phyloP scores from a whole-genome alignment of 2,888 invertebrate genomes.

The Drosophila putrida region DNA sequence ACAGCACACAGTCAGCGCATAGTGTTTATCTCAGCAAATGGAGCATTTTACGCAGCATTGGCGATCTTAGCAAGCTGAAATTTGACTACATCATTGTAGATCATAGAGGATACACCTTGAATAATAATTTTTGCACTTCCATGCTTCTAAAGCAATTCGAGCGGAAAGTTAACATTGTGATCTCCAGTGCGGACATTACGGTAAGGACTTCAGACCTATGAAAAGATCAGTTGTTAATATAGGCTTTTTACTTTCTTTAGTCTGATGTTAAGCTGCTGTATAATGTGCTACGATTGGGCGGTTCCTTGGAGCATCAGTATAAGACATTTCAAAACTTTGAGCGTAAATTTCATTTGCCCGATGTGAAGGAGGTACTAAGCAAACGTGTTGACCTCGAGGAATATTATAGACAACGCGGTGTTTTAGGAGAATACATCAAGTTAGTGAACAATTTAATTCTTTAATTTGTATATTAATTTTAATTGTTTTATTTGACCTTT shows the following conservation, averaged over 20 bases:
- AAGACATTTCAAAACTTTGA: conserved; percentile 75
- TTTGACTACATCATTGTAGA: conserved; percentile 84
- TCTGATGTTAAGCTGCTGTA: conserved; percentile 83
- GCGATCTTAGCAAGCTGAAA: conserved; percentile 76
- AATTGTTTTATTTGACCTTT: neutral
- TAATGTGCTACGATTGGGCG: conserved; percentile 81
- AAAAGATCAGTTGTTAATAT: neutral
- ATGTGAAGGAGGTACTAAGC: conserved; percentile 76
- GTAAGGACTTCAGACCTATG: conserved; percentile 55
- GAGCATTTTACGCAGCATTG: conserved; percentile 80
- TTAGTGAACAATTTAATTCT: conserved; percentile 30
- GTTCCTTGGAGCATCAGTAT: conserved; percentile 78
- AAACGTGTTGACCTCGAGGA: conserved; percentile 83
- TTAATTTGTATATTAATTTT: neutral
- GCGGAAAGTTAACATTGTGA: conserved; percentile 80
- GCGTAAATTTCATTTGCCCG: conserved; percentile 81
- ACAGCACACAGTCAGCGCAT: conserved; percentile 73
- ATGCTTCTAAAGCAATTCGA: conserved; percentile 83
- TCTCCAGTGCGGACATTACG: conserved; percentile 84
- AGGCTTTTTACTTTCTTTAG: conserved; percentile 45
- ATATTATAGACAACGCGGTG: conserved; percentile 84
- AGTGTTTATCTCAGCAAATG: conserved; percentile 83
- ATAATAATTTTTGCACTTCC: conserved; percentile 83
- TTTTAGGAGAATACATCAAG: conserved; percentile 84
- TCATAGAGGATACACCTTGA: conserved; percentile 82